Percentiles rank a stretch among this genome's conserved stretches.
These are phyloP conservation scores for Sminthurinus aureus DNA, from an alignment of 2,888 invertebrate species.

Conservation along the genomic window DNA sequence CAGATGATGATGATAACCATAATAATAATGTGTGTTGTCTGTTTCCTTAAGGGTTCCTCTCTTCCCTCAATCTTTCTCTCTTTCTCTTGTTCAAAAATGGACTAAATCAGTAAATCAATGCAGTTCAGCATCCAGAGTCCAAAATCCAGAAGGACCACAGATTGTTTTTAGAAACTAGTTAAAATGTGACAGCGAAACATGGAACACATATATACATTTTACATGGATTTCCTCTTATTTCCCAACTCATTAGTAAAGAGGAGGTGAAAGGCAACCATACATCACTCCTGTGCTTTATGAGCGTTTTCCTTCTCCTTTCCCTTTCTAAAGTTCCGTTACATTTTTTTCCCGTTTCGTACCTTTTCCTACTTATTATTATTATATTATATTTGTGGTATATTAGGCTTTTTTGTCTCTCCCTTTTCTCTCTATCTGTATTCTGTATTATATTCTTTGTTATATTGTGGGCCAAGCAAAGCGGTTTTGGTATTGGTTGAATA, in stretches of 20 bases:
- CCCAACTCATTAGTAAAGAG: conserved; percentile 27
- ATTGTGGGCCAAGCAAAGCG: neutral
- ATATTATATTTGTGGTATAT: no score
- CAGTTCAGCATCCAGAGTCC: no score
- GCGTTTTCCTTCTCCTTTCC: neutral
- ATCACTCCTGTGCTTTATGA: neutral
- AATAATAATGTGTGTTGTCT: neutral
- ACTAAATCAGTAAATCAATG: no score
- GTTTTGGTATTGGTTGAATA: neutral
- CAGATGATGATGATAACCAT: neutral
- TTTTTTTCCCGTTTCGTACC: no score
- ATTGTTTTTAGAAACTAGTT: conserved; percentile 29
- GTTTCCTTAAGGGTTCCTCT: neutral
- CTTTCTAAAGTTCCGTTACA: neutral
- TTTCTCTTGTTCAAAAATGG: no score
- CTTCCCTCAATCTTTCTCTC: neutral
- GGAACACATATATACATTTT: no score
- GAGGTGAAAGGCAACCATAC: conserved; percentile 24
- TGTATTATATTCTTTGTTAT: no score
- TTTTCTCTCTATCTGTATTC: neutral
- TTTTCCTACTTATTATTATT: no score
- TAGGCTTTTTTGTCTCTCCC: conserved; percentile 1
- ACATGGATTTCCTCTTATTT: conserved; percentile 26
- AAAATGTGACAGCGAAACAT: conserved; percentile 4
- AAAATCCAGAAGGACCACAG: neutral